phyloP scores from a whole-genome alignment of 2,888 invertebrate genomes.

The Deilephila porcellus region DNA sequence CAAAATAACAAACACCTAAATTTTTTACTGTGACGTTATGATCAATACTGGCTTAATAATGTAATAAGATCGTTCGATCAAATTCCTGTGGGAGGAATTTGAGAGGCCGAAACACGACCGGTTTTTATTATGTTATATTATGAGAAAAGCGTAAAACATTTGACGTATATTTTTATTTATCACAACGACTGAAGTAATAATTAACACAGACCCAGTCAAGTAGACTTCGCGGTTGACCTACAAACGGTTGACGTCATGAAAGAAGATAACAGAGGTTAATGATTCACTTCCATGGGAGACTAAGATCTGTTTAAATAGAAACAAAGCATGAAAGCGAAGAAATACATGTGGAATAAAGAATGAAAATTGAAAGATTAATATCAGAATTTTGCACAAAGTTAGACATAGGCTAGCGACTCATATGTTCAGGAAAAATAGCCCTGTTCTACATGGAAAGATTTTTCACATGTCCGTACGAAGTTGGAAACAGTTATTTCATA shows the following conservation, averaged over 20 bases:
- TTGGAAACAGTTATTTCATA: background rate
- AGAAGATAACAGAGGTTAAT: conserved; percentile 6
- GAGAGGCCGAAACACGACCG: background rate
- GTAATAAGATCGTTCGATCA: conserved; percentile 23
- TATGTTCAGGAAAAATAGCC: background rate
- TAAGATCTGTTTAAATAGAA: background rate
- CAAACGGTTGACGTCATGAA: background rate
- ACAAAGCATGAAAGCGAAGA: background rate
- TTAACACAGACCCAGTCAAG: conserved; percentile 1
- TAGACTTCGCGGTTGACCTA: background rate
- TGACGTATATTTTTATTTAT: background rate
- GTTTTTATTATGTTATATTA: conserved; percentile 32
- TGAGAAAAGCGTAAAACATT: conserved; percentile 22
- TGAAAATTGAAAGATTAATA: background rate
- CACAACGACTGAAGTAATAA: background rate
- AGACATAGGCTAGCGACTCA: background rate
- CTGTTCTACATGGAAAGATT: background rate
- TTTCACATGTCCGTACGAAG: conserved; percentile 1
- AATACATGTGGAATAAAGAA: background rate
- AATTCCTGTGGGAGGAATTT: conserved; percentile 16
- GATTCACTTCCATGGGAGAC: background rate
- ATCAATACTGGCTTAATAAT: conserved; percentile 19
- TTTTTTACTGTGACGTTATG: conserved; percentile 11
- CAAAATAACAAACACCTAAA: conserved; percentile 30
- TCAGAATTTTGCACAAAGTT: background rate